phyloP scores from a whole-genome alignment of 2,797 vertebrate species.

The Cephalopachus bancanus region DNA sequence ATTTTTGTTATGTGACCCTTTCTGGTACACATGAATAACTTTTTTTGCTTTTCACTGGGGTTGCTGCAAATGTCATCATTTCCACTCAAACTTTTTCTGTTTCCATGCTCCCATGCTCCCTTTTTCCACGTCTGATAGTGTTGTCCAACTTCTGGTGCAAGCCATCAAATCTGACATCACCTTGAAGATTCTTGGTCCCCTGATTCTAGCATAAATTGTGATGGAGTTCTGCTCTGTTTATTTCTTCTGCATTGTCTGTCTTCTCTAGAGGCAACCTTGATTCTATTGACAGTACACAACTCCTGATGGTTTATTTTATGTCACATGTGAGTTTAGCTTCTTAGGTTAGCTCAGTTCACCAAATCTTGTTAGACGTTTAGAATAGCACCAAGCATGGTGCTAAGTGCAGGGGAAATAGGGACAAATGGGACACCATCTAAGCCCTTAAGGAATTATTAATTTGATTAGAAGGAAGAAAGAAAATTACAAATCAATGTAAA shows the following conservation, averaged over 20 bases:
- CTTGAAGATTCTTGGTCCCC: accelerated
- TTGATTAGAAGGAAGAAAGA: not conserved
- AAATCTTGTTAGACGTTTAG: not conserved
- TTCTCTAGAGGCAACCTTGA: not conserved
- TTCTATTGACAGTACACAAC: not conserved
- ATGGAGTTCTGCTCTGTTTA: not conserved
- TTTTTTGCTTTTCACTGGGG: not conserved
- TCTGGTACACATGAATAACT: not conserved
- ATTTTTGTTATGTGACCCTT: not conserved
- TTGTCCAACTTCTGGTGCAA: not conserved
- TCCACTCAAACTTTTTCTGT: not conserved
- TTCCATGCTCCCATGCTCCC: accelerated
- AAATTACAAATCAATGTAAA: not conserved
- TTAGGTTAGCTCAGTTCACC: not conserved
- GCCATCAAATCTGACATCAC: accelerated
- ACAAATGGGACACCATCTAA: not conserved
- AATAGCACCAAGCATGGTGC: accelerated
- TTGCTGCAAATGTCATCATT: not conserved
- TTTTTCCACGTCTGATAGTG: not conserved
- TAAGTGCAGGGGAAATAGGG: not conserved
- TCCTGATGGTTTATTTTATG: not conserved
- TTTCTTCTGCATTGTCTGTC: not conserved
- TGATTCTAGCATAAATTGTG: not conserved
- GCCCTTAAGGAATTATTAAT: not conserved
- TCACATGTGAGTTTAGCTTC: not conserved